Conservation (phyloP, 2,888 invertebrate genomes). For the Arctia plantaginis region DNA sequence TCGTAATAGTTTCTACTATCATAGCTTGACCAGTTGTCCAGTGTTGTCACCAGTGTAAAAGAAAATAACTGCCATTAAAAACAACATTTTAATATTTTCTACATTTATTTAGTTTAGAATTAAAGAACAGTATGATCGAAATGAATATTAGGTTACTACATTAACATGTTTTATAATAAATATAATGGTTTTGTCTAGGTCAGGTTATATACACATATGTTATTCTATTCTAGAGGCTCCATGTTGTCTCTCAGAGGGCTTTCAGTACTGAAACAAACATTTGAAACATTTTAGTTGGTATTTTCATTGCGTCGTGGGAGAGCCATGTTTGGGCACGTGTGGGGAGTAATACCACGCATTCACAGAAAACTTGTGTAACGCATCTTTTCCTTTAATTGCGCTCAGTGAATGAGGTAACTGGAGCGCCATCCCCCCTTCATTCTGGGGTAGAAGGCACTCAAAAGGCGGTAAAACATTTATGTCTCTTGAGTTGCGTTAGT, state of each 20-base stretch:
- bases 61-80: conserved; percentile 13
- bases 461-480: no score
- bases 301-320: not conserved
- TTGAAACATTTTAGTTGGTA: conserved; percentile 23
- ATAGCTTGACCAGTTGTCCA: not conserved
- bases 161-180: conserved; percentile 19
- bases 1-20: not conserved
- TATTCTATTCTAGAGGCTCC: conserved; percentile 54
- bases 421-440: no score
- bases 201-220: conserved; percentile 31
- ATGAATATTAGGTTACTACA: conserved; percentile 30
- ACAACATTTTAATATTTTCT: conserved; percentile 14
- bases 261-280: conserved; percentile 64
- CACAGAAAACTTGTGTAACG: no score
- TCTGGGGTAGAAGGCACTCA: no score
- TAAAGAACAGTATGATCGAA: conserved; percentile 30
- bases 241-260: conserved; percentile 52
- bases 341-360: no score
- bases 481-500: no score
- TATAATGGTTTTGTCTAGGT: conserved; percentile 38
- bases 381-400: no score
- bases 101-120: conserved; percentile 28
- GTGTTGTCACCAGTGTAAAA: no score
- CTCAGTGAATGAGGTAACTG: no score
- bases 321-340: no score